Evolutionary conservation across 2,888 invertebrate species (phyloP).

Genomic region (Tryphoninae sp.): DNA sequence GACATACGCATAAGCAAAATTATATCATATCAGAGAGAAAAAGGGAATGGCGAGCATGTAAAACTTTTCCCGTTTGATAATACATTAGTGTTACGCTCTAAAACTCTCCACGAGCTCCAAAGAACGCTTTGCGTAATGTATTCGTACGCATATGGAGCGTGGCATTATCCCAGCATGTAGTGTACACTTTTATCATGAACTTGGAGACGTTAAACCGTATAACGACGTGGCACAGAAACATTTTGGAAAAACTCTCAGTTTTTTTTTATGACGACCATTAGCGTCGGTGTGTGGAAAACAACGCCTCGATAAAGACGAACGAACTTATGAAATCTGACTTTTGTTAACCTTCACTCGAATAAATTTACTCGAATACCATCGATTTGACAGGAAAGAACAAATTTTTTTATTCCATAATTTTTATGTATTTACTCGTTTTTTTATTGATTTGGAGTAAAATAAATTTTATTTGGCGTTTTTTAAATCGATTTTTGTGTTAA

Average conservation of each 20-base stretch:
- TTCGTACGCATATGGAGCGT: conserved; percentile 30
- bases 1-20: not conserved
- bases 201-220: conserved; percentile 11
- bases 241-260: conserved; percentile 1
- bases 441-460: too few relatives aligned
- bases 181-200: conserved; percentile 43
- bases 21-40: not conserved
- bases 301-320: not conserved
- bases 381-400: too few relatives aligned
- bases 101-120: conserved; percentile 13
- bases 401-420: too few relatives aligned
- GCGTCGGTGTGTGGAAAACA: not conserved
- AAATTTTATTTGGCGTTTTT: too few relatives aligned
- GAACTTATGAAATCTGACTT: too few relatives aligned
- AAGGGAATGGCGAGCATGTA: conserved; percentile 9
- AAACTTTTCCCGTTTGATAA: conserved; percentile 38
- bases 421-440: too few relatives aligned
- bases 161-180: conserved; percentile 7
- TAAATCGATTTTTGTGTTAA: too few relatives aligned
- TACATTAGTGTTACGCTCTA: conserved; percentile 13
- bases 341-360: too few relatives aligned
- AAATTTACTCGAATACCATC: too few relatives aligned
- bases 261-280: not conserved
- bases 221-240: conserved; percentile 19
- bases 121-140: conserved; percentile 49